Evolutionary conservation across 92 coral and sea anemone genomes (phyloP).

Genomic region (Zoanthus sansibaricus): DNA sequence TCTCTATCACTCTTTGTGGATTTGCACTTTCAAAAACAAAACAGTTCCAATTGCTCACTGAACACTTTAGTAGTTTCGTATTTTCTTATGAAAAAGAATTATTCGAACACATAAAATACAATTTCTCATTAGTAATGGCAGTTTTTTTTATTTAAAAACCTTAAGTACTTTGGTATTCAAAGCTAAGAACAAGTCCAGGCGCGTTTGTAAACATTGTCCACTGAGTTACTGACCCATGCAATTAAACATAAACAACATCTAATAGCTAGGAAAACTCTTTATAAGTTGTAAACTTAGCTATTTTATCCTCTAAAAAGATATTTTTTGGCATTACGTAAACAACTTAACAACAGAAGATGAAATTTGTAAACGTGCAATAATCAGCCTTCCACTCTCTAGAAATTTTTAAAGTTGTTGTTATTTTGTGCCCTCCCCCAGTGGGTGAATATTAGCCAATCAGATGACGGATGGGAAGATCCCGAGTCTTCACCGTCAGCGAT

Average conservation of each 20-base stretch:
- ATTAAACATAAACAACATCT: neutral
- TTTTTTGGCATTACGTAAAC: neutral
- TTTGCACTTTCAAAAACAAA: conserved; percentile 24
- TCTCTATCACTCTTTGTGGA: neutral
- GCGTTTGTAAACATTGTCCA: conserved; percentile 40
- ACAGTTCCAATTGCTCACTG: neutral
- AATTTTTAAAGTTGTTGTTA: conserved; percentile 7
- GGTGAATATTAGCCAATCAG: conserved; percentile 35
- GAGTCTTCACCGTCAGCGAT: conserved; percentile 50
- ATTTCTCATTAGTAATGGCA: neutral
- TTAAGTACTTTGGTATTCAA: neutral
- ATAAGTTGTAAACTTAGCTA: neutral
- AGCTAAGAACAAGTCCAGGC: conserved; percentile 33
- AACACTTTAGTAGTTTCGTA: neutral
- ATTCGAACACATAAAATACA: neutral
- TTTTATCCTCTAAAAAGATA: neutral
- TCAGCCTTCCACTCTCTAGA: conserved; percentile 16
- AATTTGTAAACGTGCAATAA: neutral
- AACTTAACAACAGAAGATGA: neutral
- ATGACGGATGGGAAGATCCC: conserved; percentile 41
- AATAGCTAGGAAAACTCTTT: neutral
- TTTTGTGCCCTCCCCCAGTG: conserved; percentile 48
- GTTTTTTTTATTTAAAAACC: neutral
- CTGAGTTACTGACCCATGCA: conserved; percentile 8
- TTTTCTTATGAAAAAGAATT: neutral